Base-by-base conservation (phyloP, 2,888 invertebrate species). In the Leptarthrus brevirostris region DNA sequence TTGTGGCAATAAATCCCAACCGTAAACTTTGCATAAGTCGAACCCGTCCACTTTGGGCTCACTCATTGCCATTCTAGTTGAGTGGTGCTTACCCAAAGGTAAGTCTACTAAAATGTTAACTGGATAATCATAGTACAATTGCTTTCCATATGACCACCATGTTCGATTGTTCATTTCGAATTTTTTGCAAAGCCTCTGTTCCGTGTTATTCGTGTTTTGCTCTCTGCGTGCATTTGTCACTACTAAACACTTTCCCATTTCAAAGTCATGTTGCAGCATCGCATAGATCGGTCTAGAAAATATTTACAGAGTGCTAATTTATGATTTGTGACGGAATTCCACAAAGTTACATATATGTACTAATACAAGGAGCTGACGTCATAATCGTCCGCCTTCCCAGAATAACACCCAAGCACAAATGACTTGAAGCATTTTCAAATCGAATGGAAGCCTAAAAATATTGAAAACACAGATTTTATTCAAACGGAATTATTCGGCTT, bases 361-460 rank as follows among this genome's bases (percentile, higher is more conserved):
- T 61, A 5, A 61, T n/a, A 16, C 61, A 61, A 4, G 61, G 3
- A 10, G 61, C 12, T 36, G 61, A 61, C 16, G 61, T 61, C 61
- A 61, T 36, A n/a, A 61, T 40, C 3, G 61, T 61, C n/a, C 61
- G 36, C 18, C 40, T 61, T 16, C 61, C 61, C 5, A 61, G 20
- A 10, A 61, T 18, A 40, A 61, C 40, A 3, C 61, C 61, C 10
- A 36, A 18, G 12, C 61, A 61, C 20, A 40, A 22, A 40, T 61
- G 61, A 5, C 18, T 61, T 14, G 24, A 8, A 3, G 3, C n/a
- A 5, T 36, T 2, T n/a, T 12, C 36, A 36, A 61, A 61, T 20
- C 61, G 20, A 20, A 61, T 61, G 4, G 61, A 36, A 18, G 61
- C 61, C 61, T 61, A 3, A 10, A 40, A 34, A 58, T 8, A n/a